These are phyloP conservation scores for Liposcelis brunnea DNA, from an alignment of 2,888 invertebrate species.

Conservation along the genomic window DNA sequence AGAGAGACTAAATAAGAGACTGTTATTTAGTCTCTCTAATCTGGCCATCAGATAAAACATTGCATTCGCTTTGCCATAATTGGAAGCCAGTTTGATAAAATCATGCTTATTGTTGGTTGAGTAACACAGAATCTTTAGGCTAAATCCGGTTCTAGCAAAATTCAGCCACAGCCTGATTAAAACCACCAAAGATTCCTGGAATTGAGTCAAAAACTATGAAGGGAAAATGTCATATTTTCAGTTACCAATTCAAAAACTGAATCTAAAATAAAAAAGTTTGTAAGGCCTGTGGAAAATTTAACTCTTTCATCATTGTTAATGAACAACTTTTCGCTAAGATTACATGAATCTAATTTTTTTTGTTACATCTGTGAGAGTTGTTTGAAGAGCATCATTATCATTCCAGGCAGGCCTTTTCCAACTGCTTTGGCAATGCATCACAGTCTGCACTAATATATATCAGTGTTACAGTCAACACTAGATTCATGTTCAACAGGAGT, in stretches of 20 bases:
- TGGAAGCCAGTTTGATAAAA: slow-evolving; percentile 7
- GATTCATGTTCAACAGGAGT: too few relatives aligned
- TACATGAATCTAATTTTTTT: neutral
- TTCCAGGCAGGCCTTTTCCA: neutral
- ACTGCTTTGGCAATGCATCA: neutral
- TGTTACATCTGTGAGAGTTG: neutral
- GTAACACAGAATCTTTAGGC: slow-evolving; percentile 7
- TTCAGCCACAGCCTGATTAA: slow-evolving; percentile 9
- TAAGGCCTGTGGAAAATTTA: slow-evolving; percentile 5
- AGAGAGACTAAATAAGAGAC: too few relatives aligned
- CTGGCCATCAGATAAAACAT: neutral
- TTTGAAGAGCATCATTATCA: neutral
- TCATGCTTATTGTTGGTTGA: slow-evolving; percentile 1
- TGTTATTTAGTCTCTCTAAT: too few relatives aligned
- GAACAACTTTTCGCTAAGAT: neutral
- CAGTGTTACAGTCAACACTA: too few relatives aligned
- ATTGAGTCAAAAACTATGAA: neutral
- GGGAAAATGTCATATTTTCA: neutral
- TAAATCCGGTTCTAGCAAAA: slow-evolving; percentile 3
- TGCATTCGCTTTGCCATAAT: neutral
- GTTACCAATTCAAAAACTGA: neutral
- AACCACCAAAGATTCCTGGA: slow-evolving; percentile 8
- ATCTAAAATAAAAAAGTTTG: neutral
- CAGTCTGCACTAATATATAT: neutral
- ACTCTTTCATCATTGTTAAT: neutral